Conservation (phyloP, 2,888 invertebrate species). For the Tryphoninae sp. region DNA sequence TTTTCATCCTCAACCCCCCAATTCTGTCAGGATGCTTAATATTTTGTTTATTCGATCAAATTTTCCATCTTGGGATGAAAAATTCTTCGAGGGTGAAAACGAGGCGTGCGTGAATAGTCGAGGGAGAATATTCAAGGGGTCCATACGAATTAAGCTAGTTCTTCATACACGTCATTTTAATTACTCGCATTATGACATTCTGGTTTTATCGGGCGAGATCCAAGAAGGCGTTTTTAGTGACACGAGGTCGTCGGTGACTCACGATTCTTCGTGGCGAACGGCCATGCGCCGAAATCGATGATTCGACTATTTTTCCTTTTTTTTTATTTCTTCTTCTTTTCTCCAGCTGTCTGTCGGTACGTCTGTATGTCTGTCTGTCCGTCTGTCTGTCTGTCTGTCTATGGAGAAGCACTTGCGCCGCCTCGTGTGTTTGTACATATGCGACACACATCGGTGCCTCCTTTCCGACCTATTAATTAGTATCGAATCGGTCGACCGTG, state of each 20-base stretch:
- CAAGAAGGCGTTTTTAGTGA: conserved; percentile 33
- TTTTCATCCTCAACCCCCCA: too few relatives aligned
- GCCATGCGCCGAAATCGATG: conserved; percentile 41
- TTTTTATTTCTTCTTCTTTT: not conserved
- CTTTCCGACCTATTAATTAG: conserved; percentile 57
- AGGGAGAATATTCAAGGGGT: conserved; percentile 16
- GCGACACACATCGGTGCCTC: conserved; percentile 36
- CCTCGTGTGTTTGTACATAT: conserved; percentile 56
- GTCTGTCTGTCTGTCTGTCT: not conserved
- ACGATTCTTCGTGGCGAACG: conserved; percentile 44
- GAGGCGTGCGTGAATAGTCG: too few relatives aligned
- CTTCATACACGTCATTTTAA: conserved; percentile 59
- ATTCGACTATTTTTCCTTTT: conserved; percentile 5
- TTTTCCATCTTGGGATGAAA: too few relatives aligned
- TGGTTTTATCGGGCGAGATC: conserved; percentile 48
- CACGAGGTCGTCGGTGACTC: conserved; percentile 36
- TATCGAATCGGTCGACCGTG: conserved; percentile 24
- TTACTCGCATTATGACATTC: conserved; percentile 51
- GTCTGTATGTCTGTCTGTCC: too few relatives aligned
- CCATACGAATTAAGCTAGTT: conserved; percentile 54
- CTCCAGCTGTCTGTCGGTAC: too few relatives aligned
- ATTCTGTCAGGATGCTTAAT: too few relatives aligned
- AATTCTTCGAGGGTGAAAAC: too few relatives aligned
- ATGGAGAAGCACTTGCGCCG: conserved; percentile 45
- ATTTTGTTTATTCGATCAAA: too few relatives aligned